Percentiles rank a stretch among this genome's conserved stretches.
Conservation (phyloP, 2,113 vertebrate genomes). For the Varanus salvator region DNA sequence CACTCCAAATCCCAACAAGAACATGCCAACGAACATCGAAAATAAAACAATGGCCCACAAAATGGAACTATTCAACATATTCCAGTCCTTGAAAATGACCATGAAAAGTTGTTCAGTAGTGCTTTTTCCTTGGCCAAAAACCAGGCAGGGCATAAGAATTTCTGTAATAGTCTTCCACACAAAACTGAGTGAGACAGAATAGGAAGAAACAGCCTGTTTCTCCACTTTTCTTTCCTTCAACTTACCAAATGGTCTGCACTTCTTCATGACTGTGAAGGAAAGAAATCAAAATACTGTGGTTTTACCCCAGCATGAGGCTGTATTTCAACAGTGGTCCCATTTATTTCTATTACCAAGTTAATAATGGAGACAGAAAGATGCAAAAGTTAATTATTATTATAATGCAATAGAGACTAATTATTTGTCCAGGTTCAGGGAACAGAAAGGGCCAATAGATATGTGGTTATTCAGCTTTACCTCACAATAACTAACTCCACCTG, state of each 20-base stretch:
- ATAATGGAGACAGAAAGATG: slow-evolving; percentile 7
- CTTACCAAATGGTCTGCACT: neutral
- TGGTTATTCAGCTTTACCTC: slow-evolving; percentile 49
- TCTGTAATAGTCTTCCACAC: neutral
- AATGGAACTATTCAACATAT: too few relatives aligned
- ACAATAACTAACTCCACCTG: slow-evolving; percentile 59
- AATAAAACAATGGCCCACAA: too few relatives aligned
- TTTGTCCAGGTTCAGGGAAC: slow-evolving; percentile 38
- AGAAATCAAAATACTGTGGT: neutral
- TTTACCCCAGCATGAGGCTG: slow-evolving; percentile 4
- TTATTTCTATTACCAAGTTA: slow-evolving; percentile 20
- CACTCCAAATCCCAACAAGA: too few relatives aligned
- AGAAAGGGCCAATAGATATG: neutral
- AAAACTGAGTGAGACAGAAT: neutral
- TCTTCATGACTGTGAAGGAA: neutral
- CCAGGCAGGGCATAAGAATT: neutral
- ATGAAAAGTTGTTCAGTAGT: neutral
- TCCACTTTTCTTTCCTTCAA: fast-evolving
- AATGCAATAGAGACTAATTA: slow-evolving; percentile 38
- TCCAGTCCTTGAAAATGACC: neutral
- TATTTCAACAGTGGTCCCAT: neutral
- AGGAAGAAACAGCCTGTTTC: neutral
- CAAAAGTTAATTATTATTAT: slow-evolving; percentile 39
- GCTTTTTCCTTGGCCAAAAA: neutral
- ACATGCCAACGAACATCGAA: too few relatives aligned